Conservation (phyloP, 1,140 invertebrate species). For the Cyphomyrmex costatus region DNA sequence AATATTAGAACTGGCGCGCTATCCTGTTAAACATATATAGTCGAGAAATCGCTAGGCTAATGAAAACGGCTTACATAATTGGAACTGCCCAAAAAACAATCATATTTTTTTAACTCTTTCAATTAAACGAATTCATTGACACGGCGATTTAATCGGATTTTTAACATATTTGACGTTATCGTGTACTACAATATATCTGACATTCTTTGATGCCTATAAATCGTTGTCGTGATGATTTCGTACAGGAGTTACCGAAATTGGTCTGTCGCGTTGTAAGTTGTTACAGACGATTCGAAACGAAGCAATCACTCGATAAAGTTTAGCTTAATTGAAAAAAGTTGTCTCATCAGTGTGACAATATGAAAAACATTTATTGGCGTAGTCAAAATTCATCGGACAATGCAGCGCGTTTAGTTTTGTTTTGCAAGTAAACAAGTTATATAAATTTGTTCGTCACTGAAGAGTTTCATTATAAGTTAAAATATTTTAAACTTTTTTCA, state of each 20-base stretch:
- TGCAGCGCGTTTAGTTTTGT: neutral
- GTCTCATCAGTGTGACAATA: neutral
- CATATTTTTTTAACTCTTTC: neutral
- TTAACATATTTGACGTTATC: constrained; percentile 22
- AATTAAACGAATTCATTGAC: constrained; percentile 25
- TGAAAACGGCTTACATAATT: constrained; percentile 30
- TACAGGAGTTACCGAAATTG: constrained; percentile 23
- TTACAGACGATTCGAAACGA: neutral
- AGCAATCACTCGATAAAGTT: neutral
- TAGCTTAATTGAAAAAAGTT: neutral
- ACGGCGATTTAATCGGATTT: constrained; percentile 31
- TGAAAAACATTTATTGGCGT: neutral
- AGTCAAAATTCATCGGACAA: neutral
- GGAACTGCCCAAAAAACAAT: neutral
- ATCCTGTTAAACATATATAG: neutral
- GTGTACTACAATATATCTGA: neutral
- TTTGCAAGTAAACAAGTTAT: neutral
- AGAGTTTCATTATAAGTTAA: neutral
- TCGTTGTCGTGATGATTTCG: neutral
- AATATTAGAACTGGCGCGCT: constrained; percentile 27
- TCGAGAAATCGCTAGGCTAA: neutral
- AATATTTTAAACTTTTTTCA: neutral
- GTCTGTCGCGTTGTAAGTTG: constrained; percentile 31
- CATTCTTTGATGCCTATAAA: constrained; percentile 32
- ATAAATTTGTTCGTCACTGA: neutral